Base-by-base conservation (phyloP, 2,888 invertebrate species). In the Empis livida region DNA sequence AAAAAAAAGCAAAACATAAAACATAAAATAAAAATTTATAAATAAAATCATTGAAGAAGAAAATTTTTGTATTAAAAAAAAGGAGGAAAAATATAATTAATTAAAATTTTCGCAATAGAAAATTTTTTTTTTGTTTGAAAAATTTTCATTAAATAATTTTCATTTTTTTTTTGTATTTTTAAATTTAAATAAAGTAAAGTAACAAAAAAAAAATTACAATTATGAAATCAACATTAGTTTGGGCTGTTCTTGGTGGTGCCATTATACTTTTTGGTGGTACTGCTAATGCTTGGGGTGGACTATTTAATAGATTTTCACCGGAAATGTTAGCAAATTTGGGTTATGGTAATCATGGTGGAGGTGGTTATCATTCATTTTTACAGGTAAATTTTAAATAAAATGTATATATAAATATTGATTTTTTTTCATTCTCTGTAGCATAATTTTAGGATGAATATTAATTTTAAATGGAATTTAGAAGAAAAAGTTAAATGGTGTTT, bases 271-370 rank as follows among this genome's bases (percentile, higher is more conserved):
- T 61, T 46, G 57, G 59, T 44, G 50, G 51, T 63, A 65, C 58
- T 63, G 66, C 70, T 20, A 72, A 79, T 54, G 84, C 81, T 37
- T 87, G 86, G 87, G 86, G 85, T 16, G 87, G 86, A 1, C 74
- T 86, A 23, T 89, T 88, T 72, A 89, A 88, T 68, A 77, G 89
- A 54, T 88, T 88, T 71, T 85, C 84, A 59, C 85, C 87, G 17
- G 86, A 87, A 63, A 83, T 86, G 82, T 71, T 87, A 40, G 80
- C 83, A 49, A 86, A 86, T 66, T 71, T 86, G 68, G 86, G 85
- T 15, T 85, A 85, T 58, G 84, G 84, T 1, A 76, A 76, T n/a
- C 78, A 78, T 56, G 74, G 77, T 27, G 73, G 74, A 39, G 79
- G 66, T 17, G 79, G 66, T 16, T 47, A 56, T 43, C 64, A 62